Percentiles rank a stretch among this genome's conserved stretches.
Conservation (phyloP, 2,113 vertebrate genomes). For the Hepsetus odoe region DNA sequence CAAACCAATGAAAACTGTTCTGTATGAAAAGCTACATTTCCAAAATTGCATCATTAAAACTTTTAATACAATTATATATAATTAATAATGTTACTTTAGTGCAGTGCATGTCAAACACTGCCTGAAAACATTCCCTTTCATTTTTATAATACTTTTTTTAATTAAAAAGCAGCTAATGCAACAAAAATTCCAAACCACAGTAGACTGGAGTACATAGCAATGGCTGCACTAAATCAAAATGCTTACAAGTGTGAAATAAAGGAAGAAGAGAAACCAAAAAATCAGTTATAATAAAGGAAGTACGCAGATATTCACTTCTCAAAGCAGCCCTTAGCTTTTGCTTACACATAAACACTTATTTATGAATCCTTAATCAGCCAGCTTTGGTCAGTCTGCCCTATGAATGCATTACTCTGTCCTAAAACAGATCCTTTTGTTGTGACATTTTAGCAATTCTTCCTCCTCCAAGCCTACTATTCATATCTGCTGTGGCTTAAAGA, state of each 20-base stretch:
- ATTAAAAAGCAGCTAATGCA: neutral
- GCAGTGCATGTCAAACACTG: too few species aligned
- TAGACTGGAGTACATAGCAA: neutral
- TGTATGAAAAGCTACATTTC: too few species aligned
- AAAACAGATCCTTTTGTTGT: neutral
- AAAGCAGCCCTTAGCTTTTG: neutral
- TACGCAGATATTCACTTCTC: neutral
- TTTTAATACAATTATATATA: too few species aligned
- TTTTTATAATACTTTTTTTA: too few species aligned
- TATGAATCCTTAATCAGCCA: neutral
- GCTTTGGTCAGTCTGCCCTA: neutral
- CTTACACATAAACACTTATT: neutral
- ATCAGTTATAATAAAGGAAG: neutral
- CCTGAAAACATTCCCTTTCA: too few species aligned
- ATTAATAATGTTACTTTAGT: too few species aligned
- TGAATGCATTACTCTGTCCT: neutral
- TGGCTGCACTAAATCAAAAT: neutral
- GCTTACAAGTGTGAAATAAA: too few species aligned
- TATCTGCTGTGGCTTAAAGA: neutral
- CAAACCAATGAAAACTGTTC: too few species aligned
- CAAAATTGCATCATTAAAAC: too few species aligned
- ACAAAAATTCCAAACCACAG: neutral
- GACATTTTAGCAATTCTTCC: neutral
- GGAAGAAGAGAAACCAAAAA: neutral
- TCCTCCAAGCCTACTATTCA: neutral